Base-by-base conservation (phyloP, 2,797 vertebrate species). In the Chromis chromis region DNA sequence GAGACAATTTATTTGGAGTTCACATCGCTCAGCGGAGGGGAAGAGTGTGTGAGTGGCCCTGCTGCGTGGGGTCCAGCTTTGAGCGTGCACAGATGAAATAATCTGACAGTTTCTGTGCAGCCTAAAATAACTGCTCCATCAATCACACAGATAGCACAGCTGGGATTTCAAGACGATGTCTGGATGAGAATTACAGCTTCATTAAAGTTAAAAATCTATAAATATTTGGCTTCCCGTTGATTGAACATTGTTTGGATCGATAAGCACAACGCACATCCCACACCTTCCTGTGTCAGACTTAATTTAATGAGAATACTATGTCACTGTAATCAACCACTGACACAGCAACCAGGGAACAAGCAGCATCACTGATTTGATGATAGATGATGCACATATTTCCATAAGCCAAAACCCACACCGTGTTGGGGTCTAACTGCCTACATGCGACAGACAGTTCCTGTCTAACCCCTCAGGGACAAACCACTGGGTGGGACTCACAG, bases 151-250 rank as follows among this genome's bases (percentile, higher is more conserved):
- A 79, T 19, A 53, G 55, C 21, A 17, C 60, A 72, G 57, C 69
- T 68, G 68, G 59, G 69, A 81, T 67, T 74, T 59, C 21, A 33
- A 80, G 71, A 82, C 59, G 74, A 86, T 17, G 50, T 27, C 22
- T 56, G 79, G 44, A 39, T 59, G 76, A 70, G 77, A 82, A 78
- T 79, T 75, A 73, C 39, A 76, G 65, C 66, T 73, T 86, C 69
- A 82, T 79, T 80, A 70, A n/a, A 68, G 69, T 77, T 42, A 31
- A 71, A 85, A 86, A 93, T 89, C 81, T 54, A 85, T 86, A 87
- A n/a, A 58, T 80, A 79, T 83, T 65, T 65, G 14, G 4, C 58
- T 54, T 77, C 60, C 52, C 0, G 28, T 61, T 88, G 80, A 88
- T 64, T 74, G 70, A 81, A 65, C 73, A 73, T 33, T 36, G 65